A percentile compares a stretch with the other conserved stretches of the same genome.
phyloP scores from a whole-genome alignment of 2,797 vertebrate species.

The Anguilla pacifica region DNA sequence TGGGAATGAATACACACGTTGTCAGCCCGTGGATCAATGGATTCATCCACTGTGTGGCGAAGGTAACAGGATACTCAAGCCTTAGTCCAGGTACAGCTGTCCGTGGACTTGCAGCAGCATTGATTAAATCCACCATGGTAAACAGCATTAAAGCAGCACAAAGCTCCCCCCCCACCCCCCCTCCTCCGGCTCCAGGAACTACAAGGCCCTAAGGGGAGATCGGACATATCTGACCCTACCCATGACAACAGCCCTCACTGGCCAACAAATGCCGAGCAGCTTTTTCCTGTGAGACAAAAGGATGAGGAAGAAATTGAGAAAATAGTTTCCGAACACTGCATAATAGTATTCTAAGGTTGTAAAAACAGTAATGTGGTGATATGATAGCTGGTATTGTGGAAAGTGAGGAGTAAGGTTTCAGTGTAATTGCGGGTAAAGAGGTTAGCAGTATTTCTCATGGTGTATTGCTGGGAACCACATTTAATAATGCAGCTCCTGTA shows the following conservation, averaged over 20 bases:
- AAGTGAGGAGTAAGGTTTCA: neutral
- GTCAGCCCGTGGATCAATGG: neutral
- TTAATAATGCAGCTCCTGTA: too few relatives aligned
- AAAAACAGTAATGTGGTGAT: neutral
- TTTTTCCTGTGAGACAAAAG: conserved; percentile 15
- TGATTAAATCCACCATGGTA: neutral
- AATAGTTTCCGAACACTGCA: neutral
- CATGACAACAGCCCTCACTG: neutral
- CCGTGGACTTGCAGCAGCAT: neutral
- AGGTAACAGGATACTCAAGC: neutral
- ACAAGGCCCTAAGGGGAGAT: neutral
- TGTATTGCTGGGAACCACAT: neutral
- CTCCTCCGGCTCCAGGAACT: neutral
- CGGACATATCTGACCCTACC: neutral
- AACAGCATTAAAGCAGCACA: neutral
- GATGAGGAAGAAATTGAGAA: neutral
- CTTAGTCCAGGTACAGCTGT: neutral
- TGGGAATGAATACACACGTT: neutral
- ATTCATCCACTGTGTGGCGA: neutral
- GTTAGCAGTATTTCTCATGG: neutral
- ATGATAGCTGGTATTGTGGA: neutral
- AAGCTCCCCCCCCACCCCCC: neutral
- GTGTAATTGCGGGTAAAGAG: neutral
- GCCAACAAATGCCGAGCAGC: neutral
- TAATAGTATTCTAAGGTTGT: neutral